Evolutionary conservation across 2,113 vertebrate genomes (phyloP), one percentile per base, ranked within the genome.

Genomic region (Ciconia maguari): DNA sequence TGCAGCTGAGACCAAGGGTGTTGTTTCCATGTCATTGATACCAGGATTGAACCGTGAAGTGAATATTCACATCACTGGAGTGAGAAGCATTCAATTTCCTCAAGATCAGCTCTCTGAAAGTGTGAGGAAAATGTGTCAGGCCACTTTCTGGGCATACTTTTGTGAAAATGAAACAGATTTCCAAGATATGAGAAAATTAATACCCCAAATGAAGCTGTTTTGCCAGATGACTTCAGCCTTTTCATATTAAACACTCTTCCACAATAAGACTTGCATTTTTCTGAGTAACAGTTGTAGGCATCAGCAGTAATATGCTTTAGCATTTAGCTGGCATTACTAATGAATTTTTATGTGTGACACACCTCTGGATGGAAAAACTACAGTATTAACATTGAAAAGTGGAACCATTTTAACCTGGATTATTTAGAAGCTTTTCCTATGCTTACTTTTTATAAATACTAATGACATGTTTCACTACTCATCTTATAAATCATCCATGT

Each of bases 161-260:
- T 54, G 49, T 89, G 75, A 89, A 93, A 96, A 94, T 87, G 41
- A 94, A 94, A 79, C 49, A 77, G n/a, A 80, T 91, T 94, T 91
- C 80, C 54, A 62, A 87, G 70, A 38, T 11, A 49, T 1, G 51
- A 89, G 82, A 82, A 89, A 85, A 85, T 71, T 65, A 85, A 77
- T 62, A 87, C 46, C 34, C 5, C 10, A 70, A 66, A 76, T 76
- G 62, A 96, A 91, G 51, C 78, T 94, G 65, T 69, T 91, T 83
- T 77, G 54, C n/a, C 58, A 48, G 77, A 61, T 55, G 58, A 76
- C 15, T 87, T 89, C 77, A 89, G 22, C 29, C 36, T 93, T 76
- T 95, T 83, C 30, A 14, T 60, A 52, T 93, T 64, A 91, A 93
- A 58, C 27, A 22, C 26, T 58, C 11, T 68, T 89, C 49, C 61